Percentiles rank a stretch among this genome's conserved stretches.
Evolutionary conservation across 2,888 invertebrate genomes (phyloP).

Genomic region (Anodontia alba): DNA sequence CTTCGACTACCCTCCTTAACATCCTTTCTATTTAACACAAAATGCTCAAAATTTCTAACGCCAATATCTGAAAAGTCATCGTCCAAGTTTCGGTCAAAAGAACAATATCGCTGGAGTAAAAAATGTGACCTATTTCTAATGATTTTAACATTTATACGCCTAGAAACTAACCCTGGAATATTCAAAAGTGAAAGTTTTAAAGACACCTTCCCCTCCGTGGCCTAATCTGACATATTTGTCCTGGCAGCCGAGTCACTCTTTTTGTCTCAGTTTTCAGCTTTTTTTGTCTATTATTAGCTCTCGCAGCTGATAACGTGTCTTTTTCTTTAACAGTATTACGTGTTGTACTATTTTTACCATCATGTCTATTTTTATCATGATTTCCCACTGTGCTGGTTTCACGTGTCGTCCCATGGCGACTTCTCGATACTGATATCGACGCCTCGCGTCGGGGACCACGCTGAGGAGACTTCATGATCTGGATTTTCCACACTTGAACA

Average conservation of each 20-base stretch:
- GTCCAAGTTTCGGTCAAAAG: background rate
- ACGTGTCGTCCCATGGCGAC: background rate
- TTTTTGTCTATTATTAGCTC: no score
- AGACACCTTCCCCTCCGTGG: no score
- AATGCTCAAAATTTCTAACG: background rate
- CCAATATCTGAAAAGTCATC: background rate
- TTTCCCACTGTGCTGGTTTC: background rate
- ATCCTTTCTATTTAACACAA: conserved; percentile 4
- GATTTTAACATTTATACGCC: background rate
- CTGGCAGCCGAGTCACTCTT: no score
- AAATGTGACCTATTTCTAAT: background rate
- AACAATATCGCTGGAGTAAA: background rate
- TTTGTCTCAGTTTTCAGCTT: no score
- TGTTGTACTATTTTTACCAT: background rate
- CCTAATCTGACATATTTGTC: no score
- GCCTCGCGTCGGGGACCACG: background rate
- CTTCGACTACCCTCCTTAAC: background rate
- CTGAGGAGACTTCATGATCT: background rate
- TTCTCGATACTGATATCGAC: background rate
- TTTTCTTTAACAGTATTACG: no score
- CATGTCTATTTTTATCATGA: background rate
- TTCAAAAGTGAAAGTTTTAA: background rate
- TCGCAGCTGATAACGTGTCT: no score
- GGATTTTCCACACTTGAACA: background rate
- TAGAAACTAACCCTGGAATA: background rate